Evolutionary conservation across 2,888 invertebrate genomes (phyloP).

Genomic region (Mimumesa dahlbomi): DNA sequence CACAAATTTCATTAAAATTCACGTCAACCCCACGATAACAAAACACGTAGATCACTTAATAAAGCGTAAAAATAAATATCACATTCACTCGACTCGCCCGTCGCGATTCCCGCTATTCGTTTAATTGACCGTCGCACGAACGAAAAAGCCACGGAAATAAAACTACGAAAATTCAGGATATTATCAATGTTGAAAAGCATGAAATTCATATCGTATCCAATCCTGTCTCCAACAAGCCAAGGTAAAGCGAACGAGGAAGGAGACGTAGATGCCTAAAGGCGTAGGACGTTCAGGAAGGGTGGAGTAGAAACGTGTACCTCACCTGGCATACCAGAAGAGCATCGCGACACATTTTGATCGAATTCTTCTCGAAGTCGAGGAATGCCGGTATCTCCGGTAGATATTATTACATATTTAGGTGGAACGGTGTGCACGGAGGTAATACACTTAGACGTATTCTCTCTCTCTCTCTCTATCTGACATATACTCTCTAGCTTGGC

Average conservation of each 20-base stretch:
- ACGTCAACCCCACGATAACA: no score
- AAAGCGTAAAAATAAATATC: no score
- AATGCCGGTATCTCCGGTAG: conserved; percentile 63
- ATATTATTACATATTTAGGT: conserved; percentile 74
- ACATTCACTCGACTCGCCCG: no score
- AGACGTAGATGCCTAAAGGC: conserved; percentile 20
- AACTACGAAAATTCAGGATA: not conserved
- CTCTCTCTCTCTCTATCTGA: conserved; percentile 15
- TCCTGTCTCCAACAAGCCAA: conserved; percentile 32
- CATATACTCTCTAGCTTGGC: conserved; percentile 39
- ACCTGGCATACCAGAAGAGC: conserved; percentile 65
- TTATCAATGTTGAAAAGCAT: not conserved
- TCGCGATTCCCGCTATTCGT: no score
- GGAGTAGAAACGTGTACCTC: conserved; percentile 58
- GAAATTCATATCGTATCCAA: conserved; percentile 30
- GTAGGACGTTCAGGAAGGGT: conserved; percentile 14
- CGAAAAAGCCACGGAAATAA: no score
- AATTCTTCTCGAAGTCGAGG: conserved; percentile 66
- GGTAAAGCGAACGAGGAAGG: conserved; percentile 18
- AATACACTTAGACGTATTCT: conserved; percentile 64
- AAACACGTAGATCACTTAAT: no score
- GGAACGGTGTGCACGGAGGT: conserved; percentile 57
- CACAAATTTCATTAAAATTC: no score
- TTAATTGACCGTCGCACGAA: no score
- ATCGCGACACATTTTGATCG: conserved; percentile 69